These are phyloP conservation scores for Melanotaenia parkinsoni DNA, from an alignment of 2,797 vertebrate genomes.

Conservation along the genomic window DNA sequence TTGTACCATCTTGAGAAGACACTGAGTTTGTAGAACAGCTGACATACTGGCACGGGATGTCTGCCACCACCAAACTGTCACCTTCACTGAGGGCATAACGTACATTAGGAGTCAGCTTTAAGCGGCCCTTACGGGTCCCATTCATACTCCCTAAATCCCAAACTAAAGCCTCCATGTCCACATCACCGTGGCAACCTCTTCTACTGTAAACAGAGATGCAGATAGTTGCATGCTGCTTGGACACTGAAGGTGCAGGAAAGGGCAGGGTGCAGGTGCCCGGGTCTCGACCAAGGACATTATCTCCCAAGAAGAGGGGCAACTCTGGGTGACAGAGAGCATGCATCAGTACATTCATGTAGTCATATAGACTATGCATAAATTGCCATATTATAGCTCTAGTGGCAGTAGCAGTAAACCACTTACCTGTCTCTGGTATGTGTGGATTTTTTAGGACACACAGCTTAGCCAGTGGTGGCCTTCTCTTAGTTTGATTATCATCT, in stretches of 20 bases:
- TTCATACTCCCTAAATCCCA: slow-evolving; percentile 90
- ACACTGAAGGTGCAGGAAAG: slow-evolving; percentile 85
- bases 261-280: slow-evolving; percentile 80
- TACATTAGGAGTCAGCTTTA: slow-evolving; percentile 84
- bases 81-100: slow-evolving; percentile 84
- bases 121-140: slow-evolving; percentile 85
- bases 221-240: slow-evolving; percentile 88
- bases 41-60: slow-evolving; percentile 88
- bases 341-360: not conserved
- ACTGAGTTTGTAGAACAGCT: slow-evolving; percentile 31
- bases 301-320: slow-evolving; percentile 86
- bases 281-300: slow-evolving; percentile 89
- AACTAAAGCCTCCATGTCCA: slow-evolving; percentile 80
- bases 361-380: slow-evolving; percentile 2
- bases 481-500: slow-evolving; percentile 39
- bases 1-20: slow-evolving; percentile 14
- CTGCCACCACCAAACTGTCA: slow-evolving; percentile 86
- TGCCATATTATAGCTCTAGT: not conserved
- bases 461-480: slow-evolving; percentile 72
- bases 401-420: slow-evolving; percentile 23
- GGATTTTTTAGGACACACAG: slow-evolving; percentile 81
- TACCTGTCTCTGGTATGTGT: slow-evolving; percentile 81
- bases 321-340: slow-evolving; percentile 71
- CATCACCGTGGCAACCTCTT: slow-evolving; percentile 29
- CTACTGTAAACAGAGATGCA: slow-evolving; percentile 76